A percentile compares a stretch with the other conserved stretches of the same genome.
Conservation (phyloP, 2,797 vertebrate species). For the Oophaga sylvatica region DNA sequence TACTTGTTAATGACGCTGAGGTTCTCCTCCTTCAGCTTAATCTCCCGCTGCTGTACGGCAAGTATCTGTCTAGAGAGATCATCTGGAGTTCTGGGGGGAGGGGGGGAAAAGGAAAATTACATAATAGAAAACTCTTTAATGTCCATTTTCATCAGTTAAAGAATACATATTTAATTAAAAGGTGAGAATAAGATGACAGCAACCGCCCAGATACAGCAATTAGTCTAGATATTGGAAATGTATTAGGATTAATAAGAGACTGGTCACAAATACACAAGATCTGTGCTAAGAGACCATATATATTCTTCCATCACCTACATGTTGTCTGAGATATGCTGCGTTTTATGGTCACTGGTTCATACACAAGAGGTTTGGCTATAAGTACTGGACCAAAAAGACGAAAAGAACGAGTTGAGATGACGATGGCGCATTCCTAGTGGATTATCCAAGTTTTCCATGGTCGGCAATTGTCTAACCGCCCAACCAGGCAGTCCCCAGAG, state of each 20-base stretch:
- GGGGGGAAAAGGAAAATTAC: not conserved
- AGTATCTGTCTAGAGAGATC: slow-evolving; percentile 91
- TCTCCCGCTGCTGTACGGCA: slow-evolving; percentile 91
- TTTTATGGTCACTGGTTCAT: not conserved
- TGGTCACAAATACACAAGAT: not conserved
- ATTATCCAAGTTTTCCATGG: not conserved
- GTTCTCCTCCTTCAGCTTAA: slow-evolving; percentile 89
- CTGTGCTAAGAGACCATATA: not conserved
- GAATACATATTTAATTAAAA: not conserved
- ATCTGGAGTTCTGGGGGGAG: slow-evolving; percentile 86
- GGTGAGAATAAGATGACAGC: not conserved
- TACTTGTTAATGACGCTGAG: slow-evolving; percentile 86
- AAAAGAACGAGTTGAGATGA: too few species aligned
- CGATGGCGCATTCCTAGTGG: not conserved
- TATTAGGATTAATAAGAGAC: not conserved
- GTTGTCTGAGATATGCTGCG: not conserved
- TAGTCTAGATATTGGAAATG: not conserved
- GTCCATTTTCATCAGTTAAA: not conserved
- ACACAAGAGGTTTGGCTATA: not conserved
- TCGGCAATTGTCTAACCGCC: not conserved
- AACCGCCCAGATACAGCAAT: not conserved
- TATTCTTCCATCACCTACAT: not conserved
- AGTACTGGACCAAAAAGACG: not conserved
- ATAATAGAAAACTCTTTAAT: not conserved
- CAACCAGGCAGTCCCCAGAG: not conserved